Evolutionary conservation across 2,888 invertebrate species (phyloP), one percentile per base, ranked within the genome.

Genomic region (Hesperia comma): DNA sequence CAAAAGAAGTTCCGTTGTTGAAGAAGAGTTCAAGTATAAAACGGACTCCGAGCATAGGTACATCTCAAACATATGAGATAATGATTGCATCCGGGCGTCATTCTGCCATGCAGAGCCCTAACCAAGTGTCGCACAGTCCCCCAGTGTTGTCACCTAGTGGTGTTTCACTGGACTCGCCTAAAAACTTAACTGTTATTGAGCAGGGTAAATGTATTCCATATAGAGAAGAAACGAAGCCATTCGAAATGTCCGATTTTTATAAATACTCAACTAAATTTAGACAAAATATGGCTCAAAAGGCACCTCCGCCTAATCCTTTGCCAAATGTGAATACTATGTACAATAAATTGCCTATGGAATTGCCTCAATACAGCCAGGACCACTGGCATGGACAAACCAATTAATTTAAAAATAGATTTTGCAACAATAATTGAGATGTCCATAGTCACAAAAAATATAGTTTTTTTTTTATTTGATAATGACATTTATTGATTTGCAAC

Each of bases 221-320:
- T 82, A 95, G 97, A 79, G 99, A 99, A 90, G 97, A 98, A 67
- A 97, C 97, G 0, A 99, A 99, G 84, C 99, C 99, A 3, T 99
- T 98, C 90, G 99, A 99, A 93, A 98, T 99, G 97, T 96, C 98
- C 0, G 99, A 99, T 87, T 99, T 98, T 86, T 99, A 98, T 86
- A 99, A 99, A 88, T 99, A 99, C 86, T 99, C 98, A 61, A 98
- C 98, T 6, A 98, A 98, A 84, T 98, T 96, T 84, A 94, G 98
- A 70, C 95, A 97, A 78, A 82, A 83, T 2, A 86, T 81, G 78
- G 77, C 78, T 63, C 87, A 84, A 57, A 91, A 89, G 70, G 75
- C 77, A 46, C 73, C 79, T 1, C 70, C 79, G 43, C 78, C 80
- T 6, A 85, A 80, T 69, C 81, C 84, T 40, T 80, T 83, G 19